Evolutionary conservation across 1,140 invertebrate genomes (phyloP), one percentile per base, ranked within the genome.

Genomic region (Drosophila nasuta): DNA sequence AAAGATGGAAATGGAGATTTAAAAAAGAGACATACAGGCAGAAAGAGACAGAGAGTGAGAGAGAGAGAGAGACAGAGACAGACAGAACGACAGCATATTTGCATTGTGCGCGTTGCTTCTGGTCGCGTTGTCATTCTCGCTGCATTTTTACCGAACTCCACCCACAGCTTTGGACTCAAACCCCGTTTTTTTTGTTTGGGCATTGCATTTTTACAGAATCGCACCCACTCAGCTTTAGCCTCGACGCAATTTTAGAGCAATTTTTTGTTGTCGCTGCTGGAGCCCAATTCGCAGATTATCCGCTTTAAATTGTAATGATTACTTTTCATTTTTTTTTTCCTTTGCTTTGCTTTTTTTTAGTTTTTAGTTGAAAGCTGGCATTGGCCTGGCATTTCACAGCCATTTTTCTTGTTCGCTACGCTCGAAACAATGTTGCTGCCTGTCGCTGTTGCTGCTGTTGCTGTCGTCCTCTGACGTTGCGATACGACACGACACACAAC

Each of bases 241-340:
- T 68, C 63, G 20, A 83, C 75, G 75, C 71, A 70, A 81, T 86
- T 51, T 70, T 76, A 76, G 75, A 75, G 65, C 51, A 56, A 51
- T 81, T 59, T 63, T 48, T 81, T 68, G 63, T 85, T 77, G 66
- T 79, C 81, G 73, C 69, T 64, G 48, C 65, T 25, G 20, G 20
- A 81, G 79, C 81, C 79, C 75, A 38, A 41, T 74, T 73, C 77
- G 81, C 85, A 89, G 85, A 90, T 89, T 90, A 89, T 89, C 81
- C 77, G 85, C 85, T 89, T 89, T 89, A 89, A 89, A 89, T 90
- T 89, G 85, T 81, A 89, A 89, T 89, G 86, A 89, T 89, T 89
- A 89, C 85, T 90, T 89, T 88, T 81, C 78, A 66, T 57, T 73
- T 49, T 38, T 64, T 48, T 15, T 64, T 25, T 25, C 0, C 3